Evolutionary conservation across 1,140 invertebrate genomes (phyloP).

Genomic region (Panagrolaimus sp.): DNA sequence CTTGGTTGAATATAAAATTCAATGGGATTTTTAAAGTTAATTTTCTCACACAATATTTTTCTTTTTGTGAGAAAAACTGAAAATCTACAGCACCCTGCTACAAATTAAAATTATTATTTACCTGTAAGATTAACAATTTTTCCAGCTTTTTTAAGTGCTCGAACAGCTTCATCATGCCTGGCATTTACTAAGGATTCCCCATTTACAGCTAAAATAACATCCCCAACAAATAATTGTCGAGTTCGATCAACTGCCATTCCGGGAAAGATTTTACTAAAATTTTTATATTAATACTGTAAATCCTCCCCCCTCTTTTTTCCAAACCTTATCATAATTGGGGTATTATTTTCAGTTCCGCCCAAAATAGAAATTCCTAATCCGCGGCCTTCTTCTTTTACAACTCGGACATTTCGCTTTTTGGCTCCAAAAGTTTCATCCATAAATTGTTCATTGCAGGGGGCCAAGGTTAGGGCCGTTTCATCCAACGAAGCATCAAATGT

Average conservation of each 20-base stretch:
- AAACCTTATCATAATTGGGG: conserved; percentile 45
- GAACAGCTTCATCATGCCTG: conserved; percentile 95
- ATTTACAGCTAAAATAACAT: conserved; percentile 92
- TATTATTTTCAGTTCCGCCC: conserved; percentile 82
- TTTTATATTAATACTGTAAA: conserved; percentile 14
- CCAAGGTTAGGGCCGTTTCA: conserved; percentile 87
- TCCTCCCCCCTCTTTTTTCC: not conserved
- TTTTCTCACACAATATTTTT: too few relatives aligned
- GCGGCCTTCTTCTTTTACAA: conserved; percentile 92
- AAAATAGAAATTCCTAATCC: conserved; percentile 97
- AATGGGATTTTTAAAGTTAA: too few relatives aligned
- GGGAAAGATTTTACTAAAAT: conserved; percentile 82
- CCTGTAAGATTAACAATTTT: conserved; percentile 96
- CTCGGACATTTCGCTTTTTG: conserved; percentile 83
- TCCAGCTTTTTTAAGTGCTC: conserved; percentile 89
- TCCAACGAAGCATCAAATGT: conserved; percentile 81
- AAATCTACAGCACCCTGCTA: too few relatives aligned
- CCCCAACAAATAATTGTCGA: conserved; percentile 92
- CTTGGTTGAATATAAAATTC: too few relatives aligned
- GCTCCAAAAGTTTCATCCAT: conserved; percentile 61
- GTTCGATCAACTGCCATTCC: conserved; percentile 92
- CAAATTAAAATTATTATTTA: conserved; percentile 60
- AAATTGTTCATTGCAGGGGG: conserved; percentile 68
- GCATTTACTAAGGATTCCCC: conserved; percentile 90
- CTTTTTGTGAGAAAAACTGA: too few relatives aligned